Conservation (phyloP, 2,888 invertebrate species). For the Epirrita christyi region DNA sequence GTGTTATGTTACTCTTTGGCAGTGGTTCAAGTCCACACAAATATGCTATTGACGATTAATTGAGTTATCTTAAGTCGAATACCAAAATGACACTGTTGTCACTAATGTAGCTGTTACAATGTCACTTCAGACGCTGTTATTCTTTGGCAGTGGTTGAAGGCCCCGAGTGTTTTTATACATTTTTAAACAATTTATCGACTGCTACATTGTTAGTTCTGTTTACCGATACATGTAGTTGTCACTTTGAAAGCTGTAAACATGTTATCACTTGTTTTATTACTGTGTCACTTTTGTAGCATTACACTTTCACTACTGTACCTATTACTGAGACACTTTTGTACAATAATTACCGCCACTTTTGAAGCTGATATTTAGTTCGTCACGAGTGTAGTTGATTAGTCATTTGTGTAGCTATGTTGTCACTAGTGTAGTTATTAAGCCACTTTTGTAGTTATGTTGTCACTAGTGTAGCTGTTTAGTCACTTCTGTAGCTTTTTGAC, state of each 20-base stretch:
- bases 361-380: background rate
- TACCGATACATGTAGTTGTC: background rate
- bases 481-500: background rate
- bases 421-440: background rate
- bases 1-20: background rate
- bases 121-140: background rate
- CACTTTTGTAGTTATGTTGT: background rate
- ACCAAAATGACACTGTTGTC: background rate
- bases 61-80: background rate
- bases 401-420: constrained; percentile 1
- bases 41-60: background rate
- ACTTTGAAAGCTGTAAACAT: constrained; percentile 1
- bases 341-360: background rate
- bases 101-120: background rate
- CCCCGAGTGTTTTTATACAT: constrained; percentile 7
- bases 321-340: too few relatives aligned
- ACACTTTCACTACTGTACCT: too few relatives aligned
- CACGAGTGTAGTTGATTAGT: constrained; percentile 8
- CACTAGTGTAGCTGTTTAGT: background rate
- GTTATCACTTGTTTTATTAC: too few relatives aligned
- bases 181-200: background rate
- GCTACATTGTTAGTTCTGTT: background rate
- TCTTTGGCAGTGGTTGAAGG: constrained; percentile 21
- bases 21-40: background rate
- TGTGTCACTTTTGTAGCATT: too few relatives aligned